Conservation (phyloP, 2,113 vertebrate species). For the Ochotona princeps region DNA sequence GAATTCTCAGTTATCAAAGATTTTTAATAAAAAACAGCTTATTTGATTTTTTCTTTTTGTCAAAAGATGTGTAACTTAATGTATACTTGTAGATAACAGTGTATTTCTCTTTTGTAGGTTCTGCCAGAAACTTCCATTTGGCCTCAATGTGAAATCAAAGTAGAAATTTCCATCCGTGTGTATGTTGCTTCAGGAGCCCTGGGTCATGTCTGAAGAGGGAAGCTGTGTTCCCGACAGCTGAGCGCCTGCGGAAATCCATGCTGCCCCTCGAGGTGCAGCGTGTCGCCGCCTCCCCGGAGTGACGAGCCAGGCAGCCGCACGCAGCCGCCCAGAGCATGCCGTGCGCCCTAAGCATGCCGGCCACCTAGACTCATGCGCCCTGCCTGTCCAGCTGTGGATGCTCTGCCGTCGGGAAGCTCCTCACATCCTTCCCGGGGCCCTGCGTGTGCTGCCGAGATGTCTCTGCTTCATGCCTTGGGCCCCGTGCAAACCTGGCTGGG, state of each 20-base stretch:
- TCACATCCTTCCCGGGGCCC: slow-evolving; percentile 91
- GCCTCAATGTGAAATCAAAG: slow-evolving; percentile 92
- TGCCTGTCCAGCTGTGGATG: slow-evolving; percentile 93
- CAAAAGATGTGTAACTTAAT: not conserved
- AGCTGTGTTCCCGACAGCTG: slow-evolving; percentile 88
- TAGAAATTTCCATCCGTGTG: slow-evolving; percentile 86
- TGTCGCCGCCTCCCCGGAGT: slow-evolving; percentile 91
- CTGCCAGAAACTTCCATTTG: slow-evolving; percentile 91
- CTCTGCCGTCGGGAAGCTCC: slow-evolving; percentile 94
- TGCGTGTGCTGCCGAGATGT: slow-evolving; percentile 95
- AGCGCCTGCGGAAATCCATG: slow-evolving; percentile 90
- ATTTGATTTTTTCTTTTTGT: slow-evolving; percentile 6
- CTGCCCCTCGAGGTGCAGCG: slow-evolving; percentile 91
- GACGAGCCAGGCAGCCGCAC: slow-evolving; percentile 89
- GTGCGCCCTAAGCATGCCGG: slow-evolving; percentile 90
- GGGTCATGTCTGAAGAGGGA: slow-evolving; percentile 94
- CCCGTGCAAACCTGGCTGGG: slow-evolving; percentile 99
- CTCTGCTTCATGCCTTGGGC: slow-evolving; percentile 97
- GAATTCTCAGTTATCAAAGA: not conserved
- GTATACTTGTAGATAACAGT: not conserved
- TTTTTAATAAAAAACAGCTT: slow-evolving; percentile 10
- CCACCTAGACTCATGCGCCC: slow-evolving; percentile 98
- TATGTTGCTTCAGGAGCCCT: slow-evolving; percentile 89
- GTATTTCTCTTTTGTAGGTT: slow-evolving; percentile 88
- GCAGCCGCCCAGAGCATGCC: slow-evolving; percentile 90